Conservation (phyloP, 2,113 vertebrate genomes). For the Macrotis lagotis region DNA sequence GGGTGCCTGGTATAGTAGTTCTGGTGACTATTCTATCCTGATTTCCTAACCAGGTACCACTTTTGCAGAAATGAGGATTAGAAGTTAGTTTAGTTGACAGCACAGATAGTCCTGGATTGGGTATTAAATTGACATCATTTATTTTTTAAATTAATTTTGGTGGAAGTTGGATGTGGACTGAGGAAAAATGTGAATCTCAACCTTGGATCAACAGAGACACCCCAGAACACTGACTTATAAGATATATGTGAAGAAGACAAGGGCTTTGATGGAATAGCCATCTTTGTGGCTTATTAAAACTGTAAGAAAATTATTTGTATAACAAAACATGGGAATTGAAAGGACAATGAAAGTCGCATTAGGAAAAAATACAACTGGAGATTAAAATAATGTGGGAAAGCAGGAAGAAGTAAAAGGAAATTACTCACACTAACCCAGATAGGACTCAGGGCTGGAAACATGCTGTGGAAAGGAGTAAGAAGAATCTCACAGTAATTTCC, state of each 20-base stretch:
- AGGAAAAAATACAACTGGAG: background rate
- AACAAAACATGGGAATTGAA: background rate
- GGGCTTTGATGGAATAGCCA: background rate
- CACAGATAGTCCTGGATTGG: background rate
- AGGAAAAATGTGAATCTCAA: background rate
- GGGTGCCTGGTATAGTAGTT: background rate
- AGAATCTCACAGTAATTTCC: background rate
- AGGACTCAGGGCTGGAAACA: background rate
- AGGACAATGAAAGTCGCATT: background rate
- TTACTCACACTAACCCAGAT: background rate
- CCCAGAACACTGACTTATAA: background rate
- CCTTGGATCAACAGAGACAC: background rate
- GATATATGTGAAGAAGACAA: background rate
- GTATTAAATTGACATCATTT: background rate
- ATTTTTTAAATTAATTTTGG: background rate
- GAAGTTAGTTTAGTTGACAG: background rate
- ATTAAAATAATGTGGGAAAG: background rate
- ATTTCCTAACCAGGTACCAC: background rate
- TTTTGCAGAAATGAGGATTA: background rate
- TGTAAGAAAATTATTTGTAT: background rate
- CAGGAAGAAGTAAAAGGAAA: background rate
- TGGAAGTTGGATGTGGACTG: background rate
- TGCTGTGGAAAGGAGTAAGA: background rate
- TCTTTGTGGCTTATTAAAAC: background rate
- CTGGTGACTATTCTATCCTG: background rate